Evolutionary conservation across 2,888 invertebrate genomes (phyloP), one percentile per base, ranked within the genome.

Genomic region (Agriopis aurantiaria): DNA sequence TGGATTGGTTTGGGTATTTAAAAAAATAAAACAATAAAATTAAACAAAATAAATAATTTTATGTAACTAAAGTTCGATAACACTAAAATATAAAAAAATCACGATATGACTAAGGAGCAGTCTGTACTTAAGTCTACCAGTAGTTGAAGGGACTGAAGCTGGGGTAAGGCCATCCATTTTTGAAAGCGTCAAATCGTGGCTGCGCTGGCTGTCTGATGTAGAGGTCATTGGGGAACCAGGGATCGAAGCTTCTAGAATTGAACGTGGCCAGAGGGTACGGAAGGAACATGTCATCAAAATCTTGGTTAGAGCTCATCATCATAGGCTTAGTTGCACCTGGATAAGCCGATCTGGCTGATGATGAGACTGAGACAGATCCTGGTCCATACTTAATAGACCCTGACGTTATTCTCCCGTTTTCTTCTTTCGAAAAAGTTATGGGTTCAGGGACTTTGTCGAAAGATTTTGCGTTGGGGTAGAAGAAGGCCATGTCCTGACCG

Each of bases 361-460:
- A 86, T 0, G 88, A 83, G 0, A 89, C 87, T 0, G 87, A 80
- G 0, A 89, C 83, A 10, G 87, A 86, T 3, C 87, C 88, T 33
- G 90, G 91, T 12, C 83, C 82, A 3, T 87, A 79, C 14, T 84
- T 80, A 12, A 90, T 85, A 2, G 83, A 82, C 12, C 88, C 88
- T 52, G 85, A 73, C 0, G 82, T 81, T 51, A 78, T 84, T 48
- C 83, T 82, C 3, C 87, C 85, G 8, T 87, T 82, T 6, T 80
- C 83, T 75, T 84, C 81, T 48, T 85, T 85, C 0, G 85, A 80
- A 6, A 84, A 82, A 12, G 84, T 82, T 6, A 85, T 72, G 0
- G 84, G 88, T 64, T 76, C 65, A 0, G 78, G 76, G 67, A 81
- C 71, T 68, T 81, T 80, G 8, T 77, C 76, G 12, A 63, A 65